Evolutionary conservation across 1,140 invertebrate species (phyloP), one percentile per base, ranked within the genome.

Genomic region (Cotesia glomerata): DNA sequence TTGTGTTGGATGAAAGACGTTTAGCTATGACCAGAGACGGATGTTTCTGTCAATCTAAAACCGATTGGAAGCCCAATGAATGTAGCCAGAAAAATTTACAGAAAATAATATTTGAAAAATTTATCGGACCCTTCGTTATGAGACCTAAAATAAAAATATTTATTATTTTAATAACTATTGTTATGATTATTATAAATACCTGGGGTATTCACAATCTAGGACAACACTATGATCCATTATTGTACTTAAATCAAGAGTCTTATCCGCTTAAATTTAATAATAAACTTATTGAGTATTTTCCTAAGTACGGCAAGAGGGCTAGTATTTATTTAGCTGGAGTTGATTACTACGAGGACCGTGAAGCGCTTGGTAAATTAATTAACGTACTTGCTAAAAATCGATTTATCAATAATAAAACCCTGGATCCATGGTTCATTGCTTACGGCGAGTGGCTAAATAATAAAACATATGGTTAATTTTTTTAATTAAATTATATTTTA

Each of bases 161-260:
- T 5, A 83, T 90, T 0, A 58, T 90, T 3, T n/a, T 87, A 8
- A 62, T 85, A 7, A 88, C 89, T 3, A 69, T 76, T 0, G 51
- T 66, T 0, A 18, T 83, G 0, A 68, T 85, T 0, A 71, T 69
- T 14, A 13, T 84, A n/a, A 87, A 87, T 52, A 63, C 79, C 0
- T 87, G 83, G 84, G 88, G 88, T 4, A 85, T 89, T 34, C 84
- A 86, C 18, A 78, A 88, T 4, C 75, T 90, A 51, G 79, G 86
- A n/a, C 89, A 89, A 72, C 87, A 90, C 65, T 91, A 90, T 77
- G 89, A 90, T 76, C 86, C 89, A 0, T 82, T 87, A n/a, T 86
- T 86, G 82, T 91, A 90, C 77, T 79, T 91, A n/a, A 89, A 90
- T 39, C 83, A 86, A 61, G 82, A 84, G 2, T 88, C 88, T 2